Conservation (phyloP, 1,140 invertebrate genomes). For the Bombus waltoni region DNA sequence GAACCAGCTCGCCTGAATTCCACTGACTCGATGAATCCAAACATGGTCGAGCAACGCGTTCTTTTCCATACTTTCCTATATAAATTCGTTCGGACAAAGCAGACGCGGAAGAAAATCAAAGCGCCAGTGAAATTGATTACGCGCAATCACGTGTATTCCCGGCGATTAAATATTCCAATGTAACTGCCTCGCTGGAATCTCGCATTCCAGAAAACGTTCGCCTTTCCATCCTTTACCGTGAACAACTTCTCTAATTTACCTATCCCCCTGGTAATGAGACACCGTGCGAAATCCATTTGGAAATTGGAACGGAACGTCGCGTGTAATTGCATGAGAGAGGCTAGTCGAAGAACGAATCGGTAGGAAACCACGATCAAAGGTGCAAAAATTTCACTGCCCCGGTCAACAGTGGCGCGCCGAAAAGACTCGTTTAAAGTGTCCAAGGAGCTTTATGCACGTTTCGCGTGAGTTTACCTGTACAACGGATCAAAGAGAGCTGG, state of each 20-base stretch:
- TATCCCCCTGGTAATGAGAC: background rate
- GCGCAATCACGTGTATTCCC: too few relatives aligned
- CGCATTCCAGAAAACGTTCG: background rate
- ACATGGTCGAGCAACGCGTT: too few relatives aligned
- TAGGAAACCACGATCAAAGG: background rate
- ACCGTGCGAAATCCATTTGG: too few relatives aligned
- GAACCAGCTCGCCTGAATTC: too few relatives aligned
- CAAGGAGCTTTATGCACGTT: constrained; percentile 51
- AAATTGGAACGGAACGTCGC: background rate
- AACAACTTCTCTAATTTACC: background rate
- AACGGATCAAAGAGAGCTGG: constrained; percentile 57
- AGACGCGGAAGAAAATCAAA: background rate
- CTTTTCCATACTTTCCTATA: too few relatives aligned
- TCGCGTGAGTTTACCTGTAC: constrained; percentile 60
- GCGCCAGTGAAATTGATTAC: background rate
- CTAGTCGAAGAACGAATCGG: background rate
- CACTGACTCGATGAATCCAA: too few relatives aligned
- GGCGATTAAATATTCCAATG: background rate
- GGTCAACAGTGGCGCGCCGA: constrained; percentile 5
- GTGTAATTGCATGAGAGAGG: background rate
- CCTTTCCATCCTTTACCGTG: background rate
- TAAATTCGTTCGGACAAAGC: too few relatives aligned
- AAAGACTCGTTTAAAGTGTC: constrained; percentile 46
- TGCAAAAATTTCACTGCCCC: constrained; percentile 18
- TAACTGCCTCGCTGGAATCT: background rate